Base-by-base conservation (phyloP, 2,797 vertebrate species). In the Brachyalestes nurse region DNA sequence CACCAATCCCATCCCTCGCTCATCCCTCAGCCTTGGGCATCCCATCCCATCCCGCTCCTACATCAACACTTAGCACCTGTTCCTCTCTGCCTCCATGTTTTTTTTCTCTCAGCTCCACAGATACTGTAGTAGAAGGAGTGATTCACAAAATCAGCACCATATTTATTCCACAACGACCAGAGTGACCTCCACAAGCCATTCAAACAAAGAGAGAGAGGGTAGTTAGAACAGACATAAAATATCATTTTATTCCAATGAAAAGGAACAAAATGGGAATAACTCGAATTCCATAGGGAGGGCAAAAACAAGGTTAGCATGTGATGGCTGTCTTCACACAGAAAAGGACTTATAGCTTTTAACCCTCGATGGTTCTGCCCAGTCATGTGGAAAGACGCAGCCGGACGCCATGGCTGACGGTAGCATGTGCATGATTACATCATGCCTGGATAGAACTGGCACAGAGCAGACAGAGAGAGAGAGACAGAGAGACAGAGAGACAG, bases 341-440 rank as follows among this genome's bases (percentile, higher is more conserved):
- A 47, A 58, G 19, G 21, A 16, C 75, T 17, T 6, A 16, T 12
- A 17, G 74, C 62, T 82, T 75, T 74, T 79, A 71, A 71, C 23
- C 25, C 76, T 81, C 79, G 58, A 85, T 64, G 85, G 81, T 82
- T 86, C 84, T 85, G 80, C 72, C 73, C 83, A 86, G 72, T 72
- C 82, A 82, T n/a, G 75, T 82, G 12, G n/a, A 82, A 70, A 51
- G 62, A 66, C 65, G 61, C 57, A 72, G 58, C 58, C 75, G 66
- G 62, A 57, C 72, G 51, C 69, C 19, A 21, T 49, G n/a, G 17
- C 64, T 47, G 42, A 72, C 57, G 13, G 61, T 34, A 23, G 82
- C 87, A 90, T 77, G 80, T 85, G 86, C 87, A 85, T 74, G 42
- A 88, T 92, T 92, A 92, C 90, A 87, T 93, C 91, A 93, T 72